These are phyloP conservation scores for Ancistrus triradiatus DNA, from an alignment of 2,113 vertebrate genomes.

Conservation along the genomic window DNA sequence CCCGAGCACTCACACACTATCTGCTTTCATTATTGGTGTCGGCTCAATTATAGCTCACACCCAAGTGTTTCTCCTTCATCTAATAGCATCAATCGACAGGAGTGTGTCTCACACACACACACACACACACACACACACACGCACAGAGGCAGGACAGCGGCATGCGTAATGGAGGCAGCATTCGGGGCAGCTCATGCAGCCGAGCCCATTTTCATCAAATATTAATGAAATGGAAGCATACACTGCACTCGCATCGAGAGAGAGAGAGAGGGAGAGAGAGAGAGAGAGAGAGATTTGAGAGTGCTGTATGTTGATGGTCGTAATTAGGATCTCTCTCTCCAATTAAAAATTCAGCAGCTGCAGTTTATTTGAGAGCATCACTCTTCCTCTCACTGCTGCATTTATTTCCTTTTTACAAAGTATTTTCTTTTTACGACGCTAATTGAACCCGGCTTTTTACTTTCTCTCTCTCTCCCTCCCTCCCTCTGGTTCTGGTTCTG, in stretches of 20 bases:
- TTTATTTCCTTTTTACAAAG: constrained; percentile 98
- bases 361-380: constrained; percentile 99
- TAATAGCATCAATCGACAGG: constrained; percentile 98
- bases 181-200: constrained; percentile 96
- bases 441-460: constrained; percentile 83
- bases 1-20: constrained; percentile 90
- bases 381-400: constrained; percentile 83
- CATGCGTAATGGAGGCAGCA: constrained; percentile 95
- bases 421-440: constrained; percentile 94
- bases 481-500: constrained; percentile 23
- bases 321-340: constrained; percentile 93
- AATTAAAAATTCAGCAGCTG: constrained; percentile 99
- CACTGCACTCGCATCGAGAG: constrained; percentile 81
- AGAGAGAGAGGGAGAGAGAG: constrained; percentile 32
- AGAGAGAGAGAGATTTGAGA: constrained; percentile 72
- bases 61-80: constrained; percentile 96
- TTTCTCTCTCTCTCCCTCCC: constrained; percentile 33
- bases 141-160: constrained; percentile 81
- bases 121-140: constrained; percentile 7
- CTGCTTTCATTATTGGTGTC: constrained; percentile 98
- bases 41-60: constrained; percentile 98
- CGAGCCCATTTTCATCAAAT: constrained; percentile 99
- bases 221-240: constrained; percentile 99
- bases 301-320: constrained; percentile 94
- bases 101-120: constrained; percentile 58